phyloP scores from a whole-genome alignment of 2,888 invertebrate species.

The Troilus luridus region DNA sequence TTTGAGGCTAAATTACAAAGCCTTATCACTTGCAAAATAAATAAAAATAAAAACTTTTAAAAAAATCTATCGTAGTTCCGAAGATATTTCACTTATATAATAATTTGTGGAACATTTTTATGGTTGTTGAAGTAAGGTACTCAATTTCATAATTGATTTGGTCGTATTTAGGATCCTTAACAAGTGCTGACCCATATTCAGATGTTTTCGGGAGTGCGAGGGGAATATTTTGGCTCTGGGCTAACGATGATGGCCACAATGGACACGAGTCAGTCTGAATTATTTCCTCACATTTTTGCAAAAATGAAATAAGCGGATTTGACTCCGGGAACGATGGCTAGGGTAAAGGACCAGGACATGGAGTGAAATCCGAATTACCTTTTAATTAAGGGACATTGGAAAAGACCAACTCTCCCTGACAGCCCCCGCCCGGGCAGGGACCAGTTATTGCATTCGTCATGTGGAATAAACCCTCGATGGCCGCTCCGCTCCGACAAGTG shows the following conservation, averaged over 20 bases:
- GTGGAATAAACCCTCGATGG: slow-evolving; percentile 12
- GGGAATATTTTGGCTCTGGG: too few species aligned
- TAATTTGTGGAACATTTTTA: too few species aligned
- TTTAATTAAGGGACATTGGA: slow-evolving; percentile 12
- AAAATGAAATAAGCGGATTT: neutral
- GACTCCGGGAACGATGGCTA: neutral
- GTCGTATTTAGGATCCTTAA: too few species aligned
- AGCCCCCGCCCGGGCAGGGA: neutral
- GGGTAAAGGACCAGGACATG: neutral
- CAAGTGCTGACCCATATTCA: too few species aligned
- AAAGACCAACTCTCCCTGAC: neutral
- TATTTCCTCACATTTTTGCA: neutral
- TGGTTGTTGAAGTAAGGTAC: too few species aligned
- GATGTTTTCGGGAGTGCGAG: too few species aligned
- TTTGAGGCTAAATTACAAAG: too few species aligned
- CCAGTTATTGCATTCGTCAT: slow-evolving; percentile 5
- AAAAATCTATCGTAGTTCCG: too few species aligned
- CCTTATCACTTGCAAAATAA: too few species aligned
- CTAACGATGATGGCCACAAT: neutral
- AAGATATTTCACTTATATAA: too few species aligned
- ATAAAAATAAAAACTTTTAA: too few species aligned
- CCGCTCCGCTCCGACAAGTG: neutral
- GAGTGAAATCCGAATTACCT: slow-evolving; percentile 1
- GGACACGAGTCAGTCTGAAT: neutral
- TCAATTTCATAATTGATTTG: too few species aligned